Percentiles rank a stretch among this genome's conserved stretches.
Conservation (phyloP, 37 sponge, comb jelly and placozoan genomes). For the Axinella damicornis region DNA sequence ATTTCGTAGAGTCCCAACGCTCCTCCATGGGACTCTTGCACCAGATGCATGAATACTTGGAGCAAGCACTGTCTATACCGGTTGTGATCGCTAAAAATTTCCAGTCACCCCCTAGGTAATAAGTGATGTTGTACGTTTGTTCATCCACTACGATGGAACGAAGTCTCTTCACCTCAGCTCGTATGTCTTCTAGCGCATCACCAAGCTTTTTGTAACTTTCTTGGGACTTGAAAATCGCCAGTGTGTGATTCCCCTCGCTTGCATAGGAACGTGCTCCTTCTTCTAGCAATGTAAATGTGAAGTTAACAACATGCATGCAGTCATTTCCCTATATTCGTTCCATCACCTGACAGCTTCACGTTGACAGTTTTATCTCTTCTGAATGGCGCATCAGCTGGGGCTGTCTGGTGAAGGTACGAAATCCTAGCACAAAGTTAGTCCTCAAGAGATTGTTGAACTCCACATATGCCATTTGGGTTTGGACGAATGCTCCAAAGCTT, state of each 20-base stretch:
- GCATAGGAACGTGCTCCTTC: constrained; percentile 14
- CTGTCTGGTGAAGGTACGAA: no score
- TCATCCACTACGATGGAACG: not conserved
- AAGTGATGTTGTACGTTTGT: not conserved
- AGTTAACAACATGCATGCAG: constrained; percentile 33
- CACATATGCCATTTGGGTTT: constrained; percentile 16
- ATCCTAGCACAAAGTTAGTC: no score
- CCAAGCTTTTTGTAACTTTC: constrained; percentile 26
- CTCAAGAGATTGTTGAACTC: constrained; percentile 56
- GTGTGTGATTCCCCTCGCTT: constrained; percentile 34
- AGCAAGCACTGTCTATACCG: constrained; percentile 6
- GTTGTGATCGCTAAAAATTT: constrained; percentile 10
- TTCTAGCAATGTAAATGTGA: constrained; percentile 38
- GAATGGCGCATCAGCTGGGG: no score
- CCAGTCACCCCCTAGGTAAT: constrained; percentile 4
- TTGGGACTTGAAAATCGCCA: constrained; percentile 43
- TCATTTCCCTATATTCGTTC: constrained; percentile 44
- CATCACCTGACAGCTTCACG: constrained; percentile 51
- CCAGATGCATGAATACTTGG: constrained; percentile 22
- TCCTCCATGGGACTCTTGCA: constrained; percentile 6
- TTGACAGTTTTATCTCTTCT: not conserved
- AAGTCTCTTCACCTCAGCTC: not conserved
- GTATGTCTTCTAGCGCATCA: constrained; percentile 3
- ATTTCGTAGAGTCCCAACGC: not conserved
- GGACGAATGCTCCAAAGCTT: constrained; percentile 1